These are phyloP conservation scores for Myocastor coypus DNA, from an alignment of 2,113 vertebrate genomes.

Conservation along the genomic window DNA sequence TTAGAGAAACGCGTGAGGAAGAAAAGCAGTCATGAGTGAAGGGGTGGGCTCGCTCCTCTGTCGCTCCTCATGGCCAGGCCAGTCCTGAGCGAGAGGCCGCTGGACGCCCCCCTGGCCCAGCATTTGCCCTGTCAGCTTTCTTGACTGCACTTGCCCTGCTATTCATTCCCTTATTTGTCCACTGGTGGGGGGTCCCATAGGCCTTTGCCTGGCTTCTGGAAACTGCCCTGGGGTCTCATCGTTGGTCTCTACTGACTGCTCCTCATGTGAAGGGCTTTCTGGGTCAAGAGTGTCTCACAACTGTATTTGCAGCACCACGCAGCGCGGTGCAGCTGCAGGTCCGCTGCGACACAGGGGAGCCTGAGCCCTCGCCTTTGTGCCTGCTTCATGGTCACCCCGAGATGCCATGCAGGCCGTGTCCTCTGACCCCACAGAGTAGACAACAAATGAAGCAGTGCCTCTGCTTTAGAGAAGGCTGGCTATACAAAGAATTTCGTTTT, in stretches of 20 bases:
- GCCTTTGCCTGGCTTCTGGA: background rate
- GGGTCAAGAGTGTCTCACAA: background rate
- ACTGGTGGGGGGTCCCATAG: background rate
- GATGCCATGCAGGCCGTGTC: background rate
- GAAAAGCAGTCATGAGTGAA: background rate
- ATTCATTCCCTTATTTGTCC: background rate
- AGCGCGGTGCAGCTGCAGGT: background rate
- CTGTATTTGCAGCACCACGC: background rate
- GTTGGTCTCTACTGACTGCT: background rate
- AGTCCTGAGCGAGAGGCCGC: background rate
- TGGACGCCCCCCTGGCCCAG: background rate
- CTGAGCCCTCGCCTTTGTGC: background rate
- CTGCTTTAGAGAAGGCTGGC: background rate
- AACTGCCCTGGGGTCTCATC: background rate
- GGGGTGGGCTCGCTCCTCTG: background rate
- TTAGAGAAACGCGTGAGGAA: background rate
- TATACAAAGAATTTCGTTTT: background rate
- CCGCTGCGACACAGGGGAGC: background rate
- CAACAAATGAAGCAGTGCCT: background rate
- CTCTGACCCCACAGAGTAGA: background rate
- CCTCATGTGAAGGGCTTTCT: background rate
- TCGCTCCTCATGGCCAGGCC: background rate
- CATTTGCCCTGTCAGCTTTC: background rate
- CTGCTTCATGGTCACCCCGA: background rate
- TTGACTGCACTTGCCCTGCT: background rate